Percentiles rank a stretch among this genome's conserved stretches.
phyloP scores from a whole-genome alignment of 2,113 vertebrate genomes.

The Nannospalax galili region DNA sequence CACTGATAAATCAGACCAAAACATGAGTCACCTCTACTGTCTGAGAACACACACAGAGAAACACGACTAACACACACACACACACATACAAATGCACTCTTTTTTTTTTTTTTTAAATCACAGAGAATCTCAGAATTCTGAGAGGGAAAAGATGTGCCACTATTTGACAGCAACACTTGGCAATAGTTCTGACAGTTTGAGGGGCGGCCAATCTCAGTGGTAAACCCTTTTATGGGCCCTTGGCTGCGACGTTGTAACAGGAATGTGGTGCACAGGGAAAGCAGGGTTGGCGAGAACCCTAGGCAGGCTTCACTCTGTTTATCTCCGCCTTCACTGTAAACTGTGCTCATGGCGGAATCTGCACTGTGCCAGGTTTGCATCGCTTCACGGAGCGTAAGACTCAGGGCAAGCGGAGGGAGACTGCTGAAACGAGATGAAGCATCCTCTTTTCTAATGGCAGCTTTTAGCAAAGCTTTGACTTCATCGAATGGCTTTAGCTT shows the following conservation, averaged over 20 bases:
- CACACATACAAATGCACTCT: slow-evolving; percentile 24
- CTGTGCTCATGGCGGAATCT: slow-evolving; percentile 41
- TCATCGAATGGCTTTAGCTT: neutral
- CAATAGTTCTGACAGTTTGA: slow-evolving; percentile 70
- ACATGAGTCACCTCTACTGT: neutral
- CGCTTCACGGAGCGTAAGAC: neutral
- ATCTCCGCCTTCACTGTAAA: slow-evolving; percentile 66
- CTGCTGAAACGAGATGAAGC: neutral
- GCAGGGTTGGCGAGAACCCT: neutral
- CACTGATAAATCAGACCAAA: slow-evolving; percentile 57
- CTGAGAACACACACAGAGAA: slow-evolving; percentile 56
- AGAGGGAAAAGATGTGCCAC: slow-evolving; percentile 58
- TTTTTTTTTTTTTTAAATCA: neutral
- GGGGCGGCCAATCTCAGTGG: slow-evolving; percentile 65
- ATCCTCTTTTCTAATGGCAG: neutral
- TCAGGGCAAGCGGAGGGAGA: neutral
- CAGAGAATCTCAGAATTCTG: slow-evolving; percentile 56
- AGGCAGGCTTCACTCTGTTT: slow-evolving; percentile 66
- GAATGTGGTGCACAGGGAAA: neutral
- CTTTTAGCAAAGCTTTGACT: neutral
- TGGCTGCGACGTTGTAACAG: slow-evolving; percentile 59
- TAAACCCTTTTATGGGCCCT: slow-evolving; percentile 66
- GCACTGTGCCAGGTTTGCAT: neutral
- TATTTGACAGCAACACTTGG: slow-evolving; percentile 75
- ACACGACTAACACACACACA: slow-evolving; percentile 20